A percentile compares a stretch with the other conserved stretches of the same genome.
Conservation (phyloP, 2,113 vertebrate species). For the Acinonyx jubatus region DNA sequence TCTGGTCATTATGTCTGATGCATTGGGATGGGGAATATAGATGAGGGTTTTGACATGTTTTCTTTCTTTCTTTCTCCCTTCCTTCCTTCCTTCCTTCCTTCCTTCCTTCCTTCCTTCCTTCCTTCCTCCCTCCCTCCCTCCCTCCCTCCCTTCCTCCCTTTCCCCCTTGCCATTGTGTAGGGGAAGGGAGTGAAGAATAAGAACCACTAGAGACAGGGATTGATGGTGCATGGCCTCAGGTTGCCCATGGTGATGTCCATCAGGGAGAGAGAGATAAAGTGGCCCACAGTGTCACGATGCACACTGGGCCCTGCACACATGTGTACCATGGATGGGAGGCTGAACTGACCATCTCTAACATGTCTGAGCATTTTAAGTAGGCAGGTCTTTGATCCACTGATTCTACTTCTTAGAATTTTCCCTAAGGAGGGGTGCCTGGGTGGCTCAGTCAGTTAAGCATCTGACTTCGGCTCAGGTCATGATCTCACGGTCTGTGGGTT, state of each 20-base stretch:
- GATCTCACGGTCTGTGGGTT: too few species aligned
- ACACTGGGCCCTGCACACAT: not conserved
- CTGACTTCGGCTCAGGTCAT: too few species aligned
- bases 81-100: not conserved
- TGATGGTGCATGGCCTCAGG: not conserved
- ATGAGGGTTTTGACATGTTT: not conserved
- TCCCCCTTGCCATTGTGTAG: not conserved
- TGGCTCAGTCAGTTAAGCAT: too few species aligned
- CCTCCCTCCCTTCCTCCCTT: not conserved
- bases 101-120: rapidly evolving
- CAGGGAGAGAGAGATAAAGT: not conserved
- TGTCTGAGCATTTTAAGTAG: not conserved
- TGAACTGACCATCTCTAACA: not conserved
- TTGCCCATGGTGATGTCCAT: not conserved
- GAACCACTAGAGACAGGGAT: not conserved
- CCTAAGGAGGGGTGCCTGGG: not conserved
- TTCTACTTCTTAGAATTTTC: not conserved
- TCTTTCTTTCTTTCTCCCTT: not conserved
- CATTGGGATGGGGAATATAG: not conserved
- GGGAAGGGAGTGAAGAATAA: not conserved
- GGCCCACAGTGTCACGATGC: not conserved
- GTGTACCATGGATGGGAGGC: not conserved
- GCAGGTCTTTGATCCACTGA: not conserved
- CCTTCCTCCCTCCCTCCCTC: not conserved
- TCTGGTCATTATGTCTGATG: not conserved